phyloP scores from a whole-genome alignment of 2,797 vertebrate genomes.

The Nannoperca obscura region DNA sequence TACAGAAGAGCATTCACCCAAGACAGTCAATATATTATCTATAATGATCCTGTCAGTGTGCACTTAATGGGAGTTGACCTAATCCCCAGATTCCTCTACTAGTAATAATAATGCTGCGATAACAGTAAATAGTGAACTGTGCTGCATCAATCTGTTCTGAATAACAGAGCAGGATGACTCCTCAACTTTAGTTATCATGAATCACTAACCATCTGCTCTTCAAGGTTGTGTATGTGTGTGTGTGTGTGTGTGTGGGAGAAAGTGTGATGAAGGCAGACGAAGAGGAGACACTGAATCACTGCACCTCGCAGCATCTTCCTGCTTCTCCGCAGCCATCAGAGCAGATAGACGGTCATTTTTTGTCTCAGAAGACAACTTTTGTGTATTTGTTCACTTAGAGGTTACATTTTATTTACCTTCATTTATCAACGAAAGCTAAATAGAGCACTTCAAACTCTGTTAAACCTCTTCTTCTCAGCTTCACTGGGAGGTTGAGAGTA shows the following conservation, averaged over 20 bases:
- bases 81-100: constrained; percentile 3
- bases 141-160: constrained; percentile 37
- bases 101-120: constrained; percentile 23
- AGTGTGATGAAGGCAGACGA: constrained; percentile 13
- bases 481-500: too few relatives aligned
- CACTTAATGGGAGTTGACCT: constrained; percentile 29
- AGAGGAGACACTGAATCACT: constrained; percentile 46
- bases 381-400: neutral
- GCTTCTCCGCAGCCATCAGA: neutral
- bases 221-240: constrained; percentile 1
- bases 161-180: constrained; percentile 44
- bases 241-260: neutral
- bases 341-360: neutral
- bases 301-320: neutral
- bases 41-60: constrained; percentile 13
- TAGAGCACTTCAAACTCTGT: neutral
- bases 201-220: constrained; percentile 54
- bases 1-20: neutral
- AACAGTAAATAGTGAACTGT: constrained; percentile 32
- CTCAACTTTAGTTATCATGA: constrained; percentile 54
- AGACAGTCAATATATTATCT: neutral
- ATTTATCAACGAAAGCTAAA: neutral
- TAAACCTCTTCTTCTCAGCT: too few relatives aligned
- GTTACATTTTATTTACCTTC: neutral
- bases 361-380: neutral